Evolutionary conservation across 1,140 invertebrate genomes (phyloP), one percentile per base, ranked within the genome.

Genomic region (Zaprionus capensis): DNA sequence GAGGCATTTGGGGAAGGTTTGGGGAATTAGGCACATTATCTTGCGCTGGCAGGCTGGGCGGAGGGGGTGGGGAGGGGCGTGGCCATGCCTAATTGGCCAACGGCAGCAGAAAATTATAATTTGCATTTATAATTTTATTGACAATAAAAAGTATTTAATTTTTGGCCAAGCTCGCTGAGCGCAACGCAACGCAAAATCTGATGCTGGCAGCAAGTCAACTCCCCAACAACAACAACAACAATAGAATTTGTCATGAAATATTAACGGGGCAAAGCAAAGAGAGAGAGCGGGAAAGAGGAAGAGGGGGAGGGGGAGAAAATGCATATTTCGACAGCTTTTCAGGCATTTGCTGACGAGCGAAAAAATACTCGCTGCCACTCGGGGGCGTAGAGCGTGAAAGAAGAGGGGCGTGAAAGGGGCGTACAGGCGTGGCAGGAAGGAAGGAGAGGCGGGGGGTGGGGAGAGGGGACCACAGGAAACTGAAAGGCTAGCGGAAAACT

Each of bases 101-200:
- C 70, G 85, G 84, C 85, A 84, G 85, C 88, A 84, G 78, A 88
- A 87, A 90, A 88, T 88, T 90, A 88, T 88, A 88, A 90, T 88
- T 88, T 88, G 84, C 84, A 88, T 88, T 90, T 88, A 88, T 88
- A 88, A 88, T 88, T 88, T 88, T 88, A 88, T 88, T 88, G 84
- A 88, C 84, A 88, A 80, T 88, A 88, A 88, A 88, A 90, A 90
- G 84, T 88, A 88, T 88, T 88, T 88, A 88, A 88, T 88, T 88
- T 87, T 85, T 76, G 64, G 68, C 57, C 71, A 77, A 68, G 80
- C 80, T 65, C 64, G 68, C 57, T 67, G 73, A 65, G 80, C 80
- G 65, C 64, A 71, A n/a, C 80, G 68, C 64, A 71, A n/a, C 53
- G 72, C 69, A 71, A 66, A 75, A 75, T 63, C 51, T 44, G 46